A percentile compares a stretch with the other conserved stretches of the same genome.
phyloP scores from a whole-genome alignment of 2,888 invertebrate genomes.

The Schizaphis graminum region DNA sequence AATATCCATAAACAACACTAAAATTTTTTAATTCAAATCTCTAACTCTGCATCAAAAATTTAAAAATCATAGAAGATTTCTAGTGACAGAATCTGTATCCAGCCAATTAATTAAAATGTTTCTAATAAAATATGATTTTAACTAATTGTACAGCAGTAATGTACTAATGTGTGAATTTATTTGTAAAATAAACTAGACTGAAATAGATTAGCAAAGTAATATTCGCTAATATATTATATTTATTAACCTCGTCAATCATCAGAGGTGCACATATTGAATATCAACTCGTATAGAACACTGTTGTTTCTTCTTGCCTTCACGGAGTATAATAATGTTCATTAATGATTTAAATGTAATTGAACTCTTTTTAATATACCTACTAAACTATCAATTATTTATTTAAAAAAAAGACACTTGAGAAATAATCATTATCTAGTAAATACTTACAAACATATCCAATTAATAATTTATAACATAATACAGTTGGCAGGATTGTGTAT shows the following conservation, averaged over 20 bases:
- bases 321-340: not conserved
- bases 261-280: not conserved
- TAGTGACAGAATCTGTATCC: not conserved
- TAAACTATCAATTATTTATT: not conserved
- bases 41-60: not conserved
- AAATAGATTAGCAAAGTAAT: not conserved
- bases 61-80: not conserved
- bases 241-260: not conserved
- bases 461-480: not conserved
- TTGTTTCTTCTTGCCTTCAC: not conserved
- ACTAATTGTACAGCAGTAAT: not conserved
- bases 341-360: not conserved
- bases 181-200: not conserved
- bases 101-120: not conserved
- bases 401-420: not conserved
- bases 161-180: not conserved
- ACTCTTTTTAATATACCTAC: not conserved
- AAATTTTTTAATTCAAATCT: not conserved
- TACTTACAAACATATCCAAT: not conserved
- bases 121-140: not conserved
- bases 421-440: slow-evolving; percentile 33
- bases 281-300: not conserved
- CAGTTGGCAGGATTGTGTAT: slow-evolving; percentile 39
- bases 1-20: not conserved
- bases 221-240: not conserved